phyloP scores from a whole-genome alignment of 2,888 invertebrate genomes.

The Tholera decimalis region DNA sequence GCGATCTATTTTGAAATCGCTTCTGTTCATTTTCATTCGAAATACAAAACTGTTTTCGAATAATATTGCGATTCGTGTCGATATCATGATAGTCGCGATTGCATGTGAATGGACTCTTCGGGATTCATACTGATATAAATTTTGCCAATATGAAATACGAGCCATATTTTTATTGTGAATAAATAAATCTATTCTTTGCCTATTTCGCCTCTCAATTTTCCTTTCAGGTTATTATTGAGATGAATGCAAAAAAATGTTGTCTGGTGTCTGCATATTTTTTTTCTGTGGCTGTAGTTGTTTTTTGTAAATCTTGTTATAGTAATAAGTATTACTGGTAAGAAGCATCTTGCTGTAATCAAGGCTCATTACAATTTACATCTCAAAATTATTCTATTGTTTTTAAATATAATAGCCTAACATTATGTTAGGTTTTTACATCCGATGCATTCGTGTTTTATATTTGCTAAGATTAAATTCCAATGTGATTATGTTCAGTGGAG shows the following conservation, averaged over 20 bases:
- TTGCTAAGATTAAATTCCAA: background rate
- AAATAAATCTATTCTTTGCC: conserved; percentile 19
- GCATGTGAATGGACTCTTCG: conserved; percentile 50
- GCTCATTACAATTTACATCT: background rate
- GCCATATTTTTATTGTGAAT: conserved; percentile 28
- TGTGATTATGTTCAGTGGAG: no score
- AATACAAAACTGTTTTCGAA: conserved; percentile 34
- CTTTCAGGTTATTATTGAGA: conserved; percentile 18
- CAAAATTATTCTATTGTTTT: conserved; percentile 20
- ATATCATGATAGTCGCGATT: conserved; percentile 27
- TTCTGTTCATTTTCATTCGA: conserved; percentile 41
- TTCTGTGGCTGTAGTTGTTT: background rate
- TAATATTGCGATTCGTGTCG: conserved; percentile 42
- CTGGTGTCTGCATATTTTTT: conserved; percentile 3
- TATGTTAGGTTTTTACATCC: background rate
- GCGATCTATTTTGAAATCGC: conserved; percentile 49
- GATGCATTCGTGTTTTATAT: background rate
- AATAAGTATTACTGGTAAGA: conserved; percentile 23
- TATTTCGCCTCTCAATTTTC: conserved; percentile 16
- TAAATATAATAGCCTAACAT: conserved; percentile 8
- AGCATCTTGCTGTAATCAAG: conserved; percentile 2
- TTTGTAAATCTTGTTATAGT: conserved; percentile 5
- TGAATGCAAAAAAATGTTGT: conserved; percentile 7
- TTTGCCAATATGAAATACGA: conserved; percentile 26
- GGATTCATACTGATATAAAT: conserved; percentile 36